These are phyloP conservation scores for Haliclona indistincta DNA, from an alignment of 37 sponge, comb jelly and placozoan genomes.

Conservation along the genomic window DNA sequence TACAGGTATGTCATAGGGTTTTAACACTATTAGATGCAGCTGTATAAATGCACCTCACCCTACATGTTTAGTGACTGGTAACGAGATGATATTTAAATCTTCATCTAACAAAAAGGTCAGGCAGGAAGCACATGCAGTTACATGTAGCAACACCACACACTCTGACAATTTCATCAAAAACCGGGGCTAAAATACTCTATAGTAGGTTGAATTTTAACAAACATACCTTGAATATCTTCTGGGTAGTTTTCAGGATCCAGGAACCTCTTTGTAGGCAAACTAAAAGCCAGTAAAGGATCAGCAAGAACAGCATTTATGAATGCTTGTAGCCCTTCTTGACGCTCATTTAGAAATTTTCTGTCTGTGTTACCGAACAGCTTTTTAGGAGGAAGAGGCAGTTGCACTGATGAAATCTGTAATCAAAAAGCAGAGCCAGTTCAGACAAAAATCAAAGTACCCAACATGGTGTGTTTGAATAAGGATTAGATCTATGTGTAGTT, in stretches of 20 bases:
- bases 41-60: too few relatives aligned
- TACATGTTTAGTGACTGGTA: too few relatives aligned
- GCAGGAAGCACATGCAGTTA: too few relatives aligned
- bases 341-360: slow-evolving; percentile 45
- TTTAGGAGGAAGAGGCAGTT: slow-evolving; percentile 81
- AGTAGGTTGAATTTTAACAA: background rate
- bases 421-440: background rate
- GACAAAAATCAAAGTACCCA: background rate
- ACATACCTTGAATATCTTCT: slow-evolving; percentile 61
- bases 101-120: too few relatives aligned
- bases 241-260: slow-evolving; percentile 73
- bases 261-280: slow-evolving; percentile 51
- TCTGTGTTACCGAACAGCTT: slow-evolving; percentile 77
- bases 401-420: slow-evolving; percentile 46
- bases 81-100: too few relatives aligned
- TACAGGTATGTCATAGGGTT: too few relatives aligned
- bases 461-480: background rate
- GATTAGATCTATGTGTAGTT: too few relatives aligned
- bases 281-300: slow-evolving; percentile 43
- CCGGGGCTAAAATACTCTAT: background rate
- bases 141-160: too few relatives aligned
- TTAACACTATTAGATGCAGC: too few relatives aligned
- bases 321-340: slow-evolving; percentile 62
- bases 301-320: slow-evolving; percentile 47
- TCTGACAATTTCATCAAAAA: background rate